Base-by-base conservation (phyloP, 1,140 invertebrate species). In the Drosophila biarmipes region DNA sequence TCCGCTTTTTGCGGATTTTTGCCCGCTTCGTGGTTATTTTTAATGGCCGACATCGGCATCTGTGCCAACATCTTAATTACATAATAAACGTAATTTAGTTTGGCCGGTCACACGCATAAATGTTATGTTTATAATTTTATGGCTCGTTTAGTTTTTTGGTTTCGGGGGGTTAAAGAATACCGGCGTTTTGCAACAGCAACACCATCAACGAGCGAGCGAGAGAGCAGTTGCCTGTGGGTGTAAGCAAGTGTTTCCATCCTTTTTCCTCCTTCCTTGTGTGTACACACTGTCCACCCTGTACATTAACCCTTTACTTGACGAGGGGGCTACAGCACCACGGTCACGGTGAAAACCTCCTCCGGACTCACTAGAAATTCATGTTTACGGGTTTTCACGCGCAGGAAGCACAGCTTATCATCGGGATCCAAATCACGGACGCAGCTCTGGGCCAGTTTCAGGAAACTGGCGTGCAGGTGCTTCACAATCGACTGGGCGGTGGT, bases 1-100 rank as follows among this genome's bases (percentile, higher is more conserved):
- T 90, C 84, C 85, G 79, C 59, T 63, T 79, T 89, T 89, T 87
- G 84, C 84, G 75, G 76, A 89, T 87, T 89, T 84, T 73, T 75
- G 86, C 69, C 69, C 62, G 45, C 37, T 77, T 66, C 40, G 62
- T 72, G 34, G 12, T 51, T 51, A 52, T 67, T 67, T 67, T 78
- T 62, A 49, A 76, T 78, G 78, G 62, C 37, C 35, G 57, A 61
- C 75, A 89, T 87, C 84, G 57, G 67, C 75, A 87, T 87, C 84
- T 31, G 62, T 78, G 79, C 64, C 69, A 87, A 87, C 85, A 87
- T 87, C 84, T 87, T 87, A 87, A 87, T 89, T 84, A 90, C 84
- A 73, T 79, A 87, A 90, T 90, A 87, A 79, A 89, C 87, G 84
- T 81, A 69, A 87, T 87, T 89, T 84, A 78, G 82, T 73, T 82